phyloP scores from a whole-genome alignment of 2,113 vertebrate genomes.

The Ictidomys tridecemlineatus region DNA sequence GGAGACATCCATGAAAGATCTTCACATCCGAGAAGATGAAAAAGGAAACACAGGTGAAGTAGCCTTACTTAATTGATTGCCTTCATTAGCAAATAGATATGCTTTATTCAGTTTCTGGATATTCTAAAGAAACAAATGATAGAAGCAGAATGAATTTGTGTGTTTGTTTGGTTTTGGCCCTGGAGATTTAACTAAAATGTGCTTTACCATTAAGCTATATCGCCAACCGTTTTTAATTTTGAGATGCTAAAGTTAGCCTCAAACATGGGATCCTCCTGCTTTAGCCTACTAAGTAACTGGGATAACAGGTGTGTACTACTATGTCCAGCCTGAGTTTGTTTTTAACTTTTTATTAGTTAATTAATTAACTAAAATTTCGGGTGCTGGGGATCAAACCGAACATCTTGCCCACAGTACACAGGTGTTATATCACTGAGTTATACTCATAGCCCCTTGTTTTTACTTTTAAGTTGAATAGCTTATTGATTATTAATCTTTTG shows the following conservation, averaged over 20 bases:
- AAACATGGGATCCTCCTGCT: background rate
- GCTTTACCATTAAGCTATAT: background rate
- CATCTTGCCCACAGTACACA: background rate
- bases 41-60: constrained; percentile 94
- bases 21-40: constrained; percentile 94
- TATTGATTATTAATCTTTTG: constrained; percentile 43
- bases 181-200: background rate
- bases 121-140: background rate
- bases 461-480: constrained; percentile 48
- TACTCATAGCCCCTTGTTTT: background rate
- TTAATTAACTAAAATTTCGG: background rate
- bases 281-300: background rate
- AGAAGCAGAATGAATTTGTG: constrained; percentile 54
- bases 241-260: background rate
- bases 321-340: background rate
- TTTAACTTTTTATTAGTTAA: background rate
- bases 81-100: background rate
- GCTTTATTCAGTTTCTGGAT: background rate
- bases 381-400: background rate
- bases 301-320: background rate
- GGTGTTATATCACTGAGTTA: background rate
- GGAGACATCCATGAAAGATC: constrained; percentile 90
- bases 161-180: background rate
- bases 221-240: background rate
- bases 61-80: constrained; percentile 35